phyloP scores from a whole-genome alignment of 1,140 invertebrate genomes.

The Homarus americanus region DNA sequence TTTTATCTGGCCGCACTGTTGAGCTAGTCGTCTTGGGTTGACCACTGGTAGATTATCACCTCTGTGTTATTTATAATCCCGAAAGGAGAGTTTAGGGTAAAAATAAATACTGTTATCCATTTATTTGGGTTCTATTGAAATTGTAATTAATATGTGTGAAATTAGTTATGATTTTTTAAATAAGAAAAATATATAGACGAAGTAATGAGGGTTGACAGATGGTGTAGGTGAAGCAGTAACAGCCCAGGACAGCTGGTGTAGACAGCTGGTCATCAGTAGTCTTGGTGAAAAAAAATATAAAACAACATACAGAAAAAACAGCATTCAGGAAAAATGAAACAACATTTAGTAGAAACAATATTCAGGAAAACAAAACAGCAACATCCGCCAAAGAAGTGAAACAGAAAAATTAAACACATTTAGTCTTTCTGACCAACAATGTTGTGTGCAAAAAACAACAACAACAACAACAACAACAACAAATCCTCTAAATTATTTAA shows the following conservation, averaged over 20 bases:
- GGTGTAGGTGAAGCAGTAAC: background rate
- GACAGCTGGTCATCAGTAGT: slow-evolving; percentile 40
- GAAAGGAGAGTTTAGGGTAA: too few relatives aligned
- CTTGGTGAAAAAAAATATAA: slow-evolving; percentile 54
- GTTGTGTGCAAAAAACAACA: background rate
- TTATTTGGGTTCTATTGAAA: too few relatives aligned
- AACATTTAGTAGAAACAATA: background rate
- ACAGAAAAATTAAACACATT: background rate
- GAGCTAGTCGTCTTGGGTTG: background rate
- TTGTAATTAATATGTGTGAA: too few relatives aligned
- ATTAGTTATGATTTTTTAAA: too few relatives aligned
- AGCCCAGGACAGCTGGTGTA: background rate
- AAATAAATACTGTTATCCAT: too few relatives aligned
- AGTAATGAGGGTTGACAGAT: background rate
- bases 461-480: background rate
- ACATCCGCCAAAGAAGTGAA: background rate
- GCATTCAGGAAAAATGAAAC: slow-evolving; percentile 18
- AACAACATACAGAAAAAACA: slow-evolving; percentile 30
- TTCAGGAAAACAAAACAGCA: background rate
- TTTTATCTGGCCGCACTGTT: slow-evolving; percentile 21
- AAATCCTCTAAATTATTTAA: too few relatives aligned
- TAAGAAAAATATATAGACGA: too few relatives aligned
- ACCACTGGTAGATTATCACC: too few relatives aligned
- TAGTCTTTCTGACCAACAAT: background rate
- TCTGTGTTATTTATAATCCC: background rate